Conservation (phyloP, 2,888 invertebrate genomes). For the Diloba caeruleocephala region DNA sequence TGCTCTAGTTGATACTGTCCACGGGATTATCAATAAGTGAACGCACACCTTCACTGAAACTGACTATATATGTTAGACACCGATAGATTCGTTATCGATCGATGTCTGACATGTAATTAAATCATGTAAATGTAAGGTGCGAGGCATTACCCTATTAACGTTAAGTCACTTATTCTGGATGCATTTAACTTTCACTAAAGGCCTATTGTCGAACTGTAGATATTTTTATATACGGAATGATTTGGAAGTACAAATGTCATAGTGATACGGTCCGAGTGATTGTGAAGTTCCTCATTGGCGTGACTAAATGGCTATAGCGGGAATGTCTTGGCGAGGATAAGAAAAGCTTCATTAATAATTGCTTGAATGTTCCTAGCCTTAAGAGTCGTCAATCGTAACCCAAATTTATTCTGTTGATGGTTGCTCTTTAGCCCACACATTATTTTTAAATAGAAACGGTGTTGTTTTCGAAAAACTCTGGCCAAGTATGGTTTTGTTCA, state of each 20-base stretch:
- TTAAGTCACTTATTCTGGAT: constrained; percentile 52
- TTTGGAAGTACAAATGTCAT: constrained; percentile 68
- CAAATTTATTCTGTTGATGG: constrained; percentile 32
- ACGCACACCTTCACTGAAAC: constrained; percentile 27
- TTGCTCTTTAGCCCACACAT: constrained; percentile 34
- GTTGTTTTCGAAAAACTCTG: constrained; percentile 4
- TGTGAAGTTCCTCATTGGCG: constrained; percentile 43
- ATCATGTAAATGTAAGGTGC: constrained; percentile 47
- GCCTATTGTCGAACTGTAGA: constrained; percentile 77
- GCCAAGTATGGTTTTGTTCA: constrained; percentile 21
- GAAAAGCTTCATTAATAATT: constrained; percentile 1
- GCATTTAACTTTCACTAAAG: constrained; percentile 83
- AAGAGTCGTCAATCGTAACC: constrained; percentile 22
- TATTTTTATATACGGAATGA: constrained; percentile 66
- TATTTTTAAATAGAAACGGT: constrained; percentile 1
- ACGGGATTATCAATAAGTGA: constrained; percentile 29
- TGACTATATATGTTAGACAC: constrained; percentile 39
- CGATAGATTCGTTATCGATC: constrained; percentile 33
- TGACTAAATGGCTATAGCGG: constrained; percentile 41
- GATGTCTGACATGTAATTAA: constrained; percentile 46
- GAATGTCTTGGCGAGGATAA: constrained; percentile 9
- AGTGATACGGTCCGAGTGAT: constrained; percentile 52
- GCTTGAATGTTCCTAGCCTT: constrained; percentile 11
- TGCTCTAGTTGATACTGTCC: constrained; percentile 32
- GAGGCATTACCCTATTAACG: constrained; percentile 48